These are phyloP conservation scores for Styela clava DNA, from an alignment of 23 tunicate genomes.

Conservation along the genomic window DNA sequence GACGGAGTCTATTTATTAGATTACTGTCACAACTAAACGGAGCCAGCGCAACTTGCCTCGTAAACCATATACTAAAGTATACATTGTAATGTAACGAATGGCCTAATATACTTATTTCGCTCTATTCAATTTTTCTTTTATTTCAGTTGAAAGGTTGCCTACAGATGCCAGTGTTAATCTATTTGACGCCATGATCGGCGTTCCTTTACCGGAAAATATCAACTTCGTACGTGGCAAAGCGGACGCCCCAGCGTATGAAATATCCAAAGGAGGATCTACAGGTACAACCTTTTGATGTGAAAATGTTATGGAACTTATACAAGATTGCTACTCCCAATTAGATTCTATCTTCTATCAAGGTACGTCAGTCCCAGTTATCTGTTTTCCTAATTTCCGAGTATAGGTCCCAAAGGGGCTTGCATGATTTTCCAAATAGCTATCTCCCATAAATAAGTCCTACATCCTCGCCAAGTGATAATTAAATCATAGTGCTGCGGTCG, in stretches of 20 bases:
- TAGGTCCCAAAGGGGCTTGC: neutral
- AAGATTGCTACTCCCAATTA: too few species aligned
- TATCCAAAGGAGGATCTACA: neutral
- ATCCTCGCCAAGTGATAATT: neutral
- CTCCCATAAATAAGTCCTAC: neutral
- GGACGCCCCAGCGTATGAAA: neutral
- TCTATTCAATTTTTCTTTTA: too few species aligned
- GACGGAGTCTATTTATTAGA: too few species aligned
- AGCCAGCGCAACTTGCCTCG: too few species aligned
- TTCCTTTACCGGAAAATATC: neutral
- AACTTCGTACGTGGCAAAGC: neutral
- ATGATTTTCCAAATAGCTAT: neutral
- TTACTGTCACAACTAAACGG: too few species aligned
- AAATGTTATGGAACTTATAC: too few species aligned
- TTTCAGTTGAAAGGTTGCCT: neutral
- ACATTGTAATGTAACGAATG: too few species aligned
- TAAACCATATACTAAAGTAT: too few species aligned
- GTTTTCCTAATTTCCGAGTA: neutral
- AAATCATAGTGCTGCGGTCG: neutral
- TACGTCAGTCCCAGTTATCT: too few species aligned
- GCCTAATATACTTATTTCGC: too few species aligned
- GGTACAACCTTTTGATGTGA: too few species aligned
- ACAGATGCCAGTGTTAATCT: constrained; percentile 5
- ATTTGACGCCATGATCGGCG: neutral
- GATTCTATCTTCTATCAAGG: too few species aligned